phyloP scores from a whole-genome alignment of 2,888 invertebrate genomes.

The Scaptodrosophila latifasciaeformis region DNA sequence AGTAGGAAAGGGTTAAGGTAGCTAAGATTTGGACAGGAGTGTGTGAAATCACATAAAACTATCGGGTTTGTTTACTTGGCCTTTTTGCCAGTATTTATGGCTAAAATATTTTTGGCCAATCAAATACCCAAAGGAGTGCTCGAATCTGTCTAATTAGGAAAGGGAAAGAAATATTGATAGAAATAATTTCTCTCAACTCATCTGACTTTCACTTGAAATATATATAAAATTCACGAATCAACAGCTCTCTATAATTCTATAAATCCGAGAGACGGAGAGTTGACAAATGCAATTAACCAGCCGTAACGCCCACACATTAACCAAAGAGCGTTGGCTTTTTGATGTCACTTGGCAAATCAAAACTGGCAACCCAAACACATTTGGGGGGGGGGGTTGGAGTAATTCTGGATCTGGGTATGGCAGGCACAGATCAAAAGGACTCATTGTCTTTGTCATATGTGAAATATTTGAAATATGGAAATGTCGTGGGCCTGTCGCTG shows the following conservation, averaged over 20 bases:
- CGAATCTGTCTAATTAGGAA: too few relatives aligned
- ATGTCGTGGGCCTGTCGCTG: slow-evolving; percentile 20
- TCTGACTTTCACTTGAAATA: too few relatives aligned
- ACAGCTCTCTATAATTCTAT: slow-evolving; percentile 28
- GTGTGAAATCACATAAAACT: slow-evolving; percentile 45
- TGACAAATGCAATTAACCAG: slow-evolving; percentile 60
- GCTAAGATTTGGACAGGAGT: slow-evolving; percentile 7
- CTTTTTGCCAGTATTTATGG: slow-evolving; percentile 8
- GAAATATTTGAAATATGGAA: slow-evolving; percentile 55
- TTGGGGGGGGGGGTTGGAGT: too few relatives aligned
- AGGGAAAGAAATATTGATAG: too few relatives aligned
- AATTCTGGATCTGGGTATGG: background rate
- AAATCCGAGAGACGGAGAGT: too few relatives aligned
- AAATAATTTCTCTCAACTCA: too few relatives aligned
- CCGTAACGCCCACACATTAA: slow-evolving; percentile 63
- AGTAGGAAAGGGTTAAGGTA: background rate
- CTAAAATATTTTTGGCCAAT: too few relatives aligned
- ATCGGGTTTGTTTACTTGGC: slow-evolving; percentile 25
- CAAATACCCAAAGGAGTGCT: too few relatives aligned
- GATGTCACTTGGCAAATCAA: slow-evolving; percentile 49
- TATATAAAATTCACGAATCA: too few relatives aligned
- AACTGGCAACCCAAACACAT: too few relatives aligned
- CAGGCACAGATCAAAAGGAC: slow-evolving; percentile 38
- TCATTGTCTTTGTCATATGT: slow-evolving; percentile 44
- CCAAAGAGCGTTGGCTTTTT: slow-evolving; percentile 42